A percentile compares a stretch with the other conserved stretches of the same genome.
phyloP scores from a whole-genome alignment of 2,113 vertebrate species.

The Atrichornis clamosus region DNA sequence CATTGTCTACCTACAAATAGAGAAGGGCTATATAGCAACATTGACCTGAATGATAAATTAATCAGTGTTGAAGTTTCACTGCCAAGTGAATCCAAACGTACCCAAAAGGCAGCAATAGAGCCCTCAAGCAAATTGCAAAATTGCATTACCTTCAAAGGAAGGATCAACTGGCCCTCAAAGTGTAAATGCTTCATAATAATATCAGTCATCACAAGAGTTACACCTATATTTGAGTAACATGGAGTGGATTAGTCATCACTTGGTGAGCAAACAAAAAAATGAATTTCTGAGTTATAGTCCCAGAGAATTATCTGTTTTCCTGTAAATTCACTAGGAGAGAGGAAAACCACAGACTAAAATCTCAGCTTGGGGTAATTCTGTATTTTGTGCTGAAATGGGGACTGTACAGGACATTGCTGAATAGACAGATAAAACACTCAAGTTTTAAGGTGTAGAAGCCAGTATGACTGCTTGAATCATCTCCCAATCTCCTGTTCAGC shows the following conservation, averaged over 20 bases:
- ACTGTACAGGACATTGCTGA: slow-evolving; percentile 56
- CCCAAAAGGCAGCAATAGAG: not conserved
- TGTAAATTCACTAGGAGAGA: slow-evolving; percentile 46
- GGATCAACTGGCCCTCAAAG: slow-evolving; percentile 8
- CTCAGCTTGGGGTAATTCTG: slow-evolving; percentile 40
- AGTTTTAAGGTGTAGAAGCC: slow-evolving; percentile 50
- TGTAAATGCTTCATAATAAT: slow-evolving; percentile 4
- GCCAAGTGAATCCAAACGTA: not conserved
- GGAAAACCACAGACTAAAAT: slow-evolving; percentile 56
- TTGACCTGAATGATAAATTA: not conserved
- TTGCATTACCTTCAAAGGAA: slow-evolving; percentile 28
- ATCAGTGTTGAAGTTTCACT: not conserved
- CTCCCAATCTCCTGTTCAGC: slow-evolving; percentile 32
- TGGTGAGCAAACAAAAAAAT: slow-evolving; percentile 48
- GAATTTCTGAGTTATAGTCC: slow-evolving; percentile 14
- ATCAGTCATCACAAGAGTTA: slow-evolving; percentile 55
- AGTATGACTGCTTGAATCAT: slow-evolving; percentile 4
- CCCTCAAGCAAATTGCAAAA: not conserved
- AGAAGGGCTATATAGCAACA: not conserved
- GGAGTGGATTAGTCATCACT: slow-evolving; percentile 33
- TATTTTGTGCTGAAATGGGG: slow-evolving; percentile 10
- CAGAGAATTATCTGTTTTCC: slow-evolving; percentile 63
- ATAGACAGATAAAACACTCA: slow-evolving; percentile 38
- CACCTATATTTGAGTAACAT: slow-evolving; percentile 61
- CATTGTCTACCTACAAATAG: not conserved